Percentiles rank a stretch among this genome's conserved stretches.
These are phyloP conservation scores for Lithophane ornitopus DNA, from an alignment of 2,888 invertebrate species.

Conservation along the genomic window DNA sequence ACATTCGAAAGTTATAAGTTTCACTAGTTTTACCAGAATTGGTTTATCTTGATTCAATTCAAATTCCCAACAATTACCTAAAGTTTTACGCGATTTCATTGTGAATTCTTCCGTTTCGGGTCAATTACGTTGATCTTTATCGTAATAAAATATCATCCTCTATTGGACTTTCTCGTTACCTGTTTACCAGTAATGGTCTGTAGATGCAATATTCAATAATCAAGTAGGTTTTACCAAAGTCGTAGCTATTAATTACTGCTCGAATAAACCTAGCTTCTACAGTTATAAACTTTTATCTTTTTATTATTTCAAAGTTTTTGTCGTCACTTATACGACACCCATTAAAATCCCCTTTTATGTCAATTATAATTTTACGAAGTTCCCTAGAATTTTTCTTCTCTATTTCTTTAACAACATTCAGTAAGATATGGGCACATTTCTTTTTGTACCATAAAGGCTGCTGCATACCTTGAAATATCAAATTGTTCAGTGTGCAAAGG, in stretches of 20 bases:
- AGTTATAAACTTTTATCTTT: conserved; percentile 14
- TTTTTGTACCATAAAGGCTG: conserved; percentile 7
- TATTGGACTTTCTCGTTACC: conserved; percentile 45
- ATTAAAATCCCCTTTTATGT: conserved; percentile 50
- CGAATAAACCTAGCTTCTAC: conserved; percentile 2
- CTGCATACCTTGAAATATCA: conserved; percentile 21
- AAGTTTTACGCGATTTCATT: conserved; percentile 50
- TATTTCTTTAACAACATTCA: background rate
- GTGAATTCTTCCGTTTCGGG: conserved; percentile 61
- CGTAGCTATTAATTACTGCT: conserved; percentile 20
- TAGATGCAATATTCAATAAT: conserved; percentile 22
- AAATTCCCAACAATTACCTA: conserved; percentile 66
- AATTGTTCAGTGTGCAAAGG: conserved; percentile 39
- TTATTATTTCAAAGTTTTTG: conserved; percentile 30
- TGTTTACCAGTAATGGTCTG: conserved; percentile 19
- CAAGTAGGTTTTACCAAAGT: conserved; percentile 2
- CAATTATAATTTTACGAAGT: conserved; percentile 34
- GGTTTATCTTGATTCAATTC: conserved; percentile 76
- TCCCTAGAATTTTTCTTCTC: conserved; percentile 2
- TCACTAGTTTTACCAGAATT: conserved; percentile 71
- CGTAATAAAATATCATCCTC: conserved; percentile 54
- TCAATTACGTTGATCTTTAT: conserved; percentile 69
- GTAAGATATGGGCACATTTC: background rate
- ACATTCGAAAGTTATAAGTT: conserved; percentile 67
- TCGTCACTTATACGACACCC: conserved; percentile 2